phyloP scores from a whole-genome alignment of 2,888 invertebrate species.

The Hirtodrosophila duncani region DNA sequence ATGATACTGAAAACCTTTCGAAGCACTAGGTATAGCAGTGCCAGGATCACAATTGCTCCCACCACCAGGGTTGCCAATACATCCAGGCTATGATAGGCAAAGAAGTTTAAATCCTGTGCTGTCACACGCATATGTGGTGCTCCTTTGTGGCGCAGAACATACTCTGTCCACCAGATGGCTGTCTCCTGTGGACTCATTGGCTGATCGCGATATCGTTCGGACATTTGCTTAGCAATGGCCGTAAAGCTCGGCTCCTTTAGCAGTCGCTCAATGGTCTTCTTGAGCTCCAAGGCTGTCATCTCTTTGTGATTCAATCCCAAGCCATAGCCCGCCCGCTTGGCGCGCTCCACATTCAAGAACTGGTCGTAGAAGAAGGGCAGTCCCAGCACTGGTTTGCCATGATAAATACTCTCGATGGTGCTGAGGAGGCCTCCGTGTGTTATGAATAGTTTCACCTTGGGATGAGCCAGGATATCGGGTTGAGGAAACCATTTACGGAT shows the following conservation, averaged over 20 bases:
- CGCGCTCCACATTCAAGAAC: slow-evolving; percentile 78
- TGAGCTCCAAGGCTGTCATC: slow-evolving; percentile 71
- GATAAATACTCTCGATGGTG: slow-evolving; percentile 78
- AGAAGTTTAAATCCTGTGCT: slow-evolving; percentile 68
- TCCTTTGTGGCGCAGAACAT: slow-evolving; percentile 74
- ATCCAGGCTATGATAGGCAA: slow-evolving; percentile 74
- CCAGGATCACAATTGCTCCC: slow-evolving; percentile 15
- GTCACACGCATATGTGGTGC: slow-evolving; percentile 74
- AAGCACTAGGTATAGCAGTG: too few species aligned
- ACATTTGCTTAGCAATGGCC: slow-evolving; percentile 46
- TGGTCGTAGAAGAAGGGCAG: slow-evolving; percentile 80
- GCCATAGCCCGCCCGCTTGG: slow-evolving; percentile 77
- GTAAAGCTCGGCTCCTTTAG: slow-evolving; percentile 49
- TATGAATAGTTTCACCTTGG: slow-evolving; percentile 78
- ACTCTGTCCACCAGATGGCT: slow-evolving; percentile 76
- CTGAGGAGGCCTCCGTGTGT: slow-evolving; percentile 79
- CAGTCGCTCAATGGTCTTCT: slow-evolving; percentile 48
- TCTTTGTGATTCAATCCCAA: slow-evolving; percentile 71
- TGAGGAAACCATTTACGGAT: slow-evolving; percentile 79
- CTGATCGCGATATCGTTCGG: slow-evolving; percentile 71
- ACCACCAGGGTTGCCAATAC: slow-evolving; percentile 54
- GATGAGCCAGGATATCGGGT: slow-evolving; percentile 78
- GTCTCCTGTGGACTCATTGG: slow-evolving; percentile 68
- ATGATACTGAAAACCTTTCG: too few species aligned
- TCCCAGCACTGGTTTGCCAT: slow-evolving; percentile 79